Conservation (phyloP, 2,113 vertebrate species). For the Ptyas mucosa region DNA sequence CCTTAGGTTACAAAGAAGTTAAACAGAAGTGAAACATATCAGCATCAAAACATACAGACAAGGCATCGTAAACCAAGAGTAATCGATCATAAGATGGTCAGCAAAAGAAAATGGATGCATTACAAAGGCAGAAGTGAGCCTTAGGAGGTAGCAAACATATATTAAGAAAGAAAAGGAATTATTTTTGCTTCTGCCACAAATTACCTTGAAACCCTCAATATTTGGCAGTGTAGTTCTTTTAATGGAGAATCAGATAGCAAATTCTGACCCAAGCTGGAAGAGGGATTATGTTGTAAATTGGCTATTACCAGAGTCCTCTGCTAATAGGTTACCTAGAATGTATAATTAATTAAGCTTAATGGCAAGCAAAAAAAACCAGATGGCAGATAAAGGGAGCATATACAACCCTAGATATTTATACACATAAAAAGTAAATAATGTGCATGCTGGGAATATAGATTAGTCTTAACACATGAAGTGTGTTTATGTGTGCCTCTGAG, state of each 20-base stretch:
- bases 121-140: background rate
- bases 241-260: background rate
- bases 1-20: background rate
- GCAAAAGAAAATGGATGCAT: background rate
- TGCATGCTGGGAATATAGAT: background rate
- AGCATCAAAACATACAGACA: background rate
- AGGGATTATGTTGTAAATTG: background rate
- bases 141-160: background rate
- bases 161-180: background rate
- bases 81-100: background rate
- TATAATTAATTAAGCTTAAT: background rate
- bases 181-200: background rate
- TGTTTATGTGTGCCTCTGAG: background rate
- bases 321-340: background rate
- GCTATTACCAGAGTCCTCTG: background rate
- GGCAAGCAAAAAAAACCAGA: background rate
- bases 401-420: background rate
- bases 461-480: background rate
- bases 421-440: background rate
- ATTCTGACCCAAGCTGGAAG: background rate
- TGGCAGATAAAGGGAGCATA: background rate
- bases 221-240: background rate
- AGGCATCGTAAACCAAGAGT: background rate
- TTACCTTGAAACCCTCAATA: background rate
- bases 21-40: background rate